Base-by-base conservation (phyloP, 1,140 invertebrate genomes). In the Pseudomyrmex dendroicus region DNA sequence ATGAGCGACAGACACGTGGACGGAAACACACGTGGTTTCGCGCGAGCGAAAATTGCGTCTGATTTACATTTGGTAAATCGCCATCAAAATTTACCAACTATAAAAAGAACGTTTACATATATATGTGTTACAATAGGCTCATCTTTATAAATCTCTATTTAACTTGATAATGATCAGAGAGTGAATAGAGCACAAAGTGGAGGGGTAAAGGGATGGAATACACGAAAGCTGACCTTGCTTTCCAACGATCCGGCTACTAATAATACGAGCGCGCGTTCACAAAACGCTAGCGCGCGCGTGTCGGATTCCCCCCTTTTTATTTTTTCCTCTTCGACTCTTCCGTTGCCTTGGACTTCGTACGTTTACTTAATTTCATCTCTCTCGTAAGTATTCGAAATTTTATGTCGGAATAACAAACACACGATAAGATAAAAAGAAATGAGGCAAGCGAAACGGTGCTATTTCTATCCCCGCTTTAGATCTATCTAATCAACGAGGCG, bases 231-330 rank as follows among this genome's bases (percentile, higher is more conserved):
- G 85, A 80, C 82, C 85, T 88, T 87, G 82, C 52, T 74, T 88
- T 87, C 64, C 86, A 87, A 87, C 85, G 82, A 88, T 87, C 52
- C 73, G 67, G 85, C 86, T 87, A 87, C 84, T 87, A 87, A 86
- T 87, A 87, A 85, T 85, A 83, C 73, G 50, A 9, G 62, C 52
- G 52, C 7, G 73, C 68, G 78, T 78, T 83, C 73, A 78, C 48
- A 25, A 50, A 78, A 78, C 50, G 72, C 48, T 52, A 67, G 50
- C 20, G n/a, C 46, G 52, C 64, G 64, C 78, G 68, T 63, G 70
- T 74, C 70, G 50, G 59, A 73, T 62, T 62, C 25, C 50, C 25
- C 59, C 59, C 50, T 61, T 44, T 13, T 20, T 63, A 12, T 63
- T 56, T 74, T 54, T 63, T 48, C 44, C n/a, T 64, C 13, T 2